These are phyloP conservation scores for Steatocranus sp. DNA, from an alignment of 2,797 vertebrate genomes.

Conservation along the genomic window DNA sequence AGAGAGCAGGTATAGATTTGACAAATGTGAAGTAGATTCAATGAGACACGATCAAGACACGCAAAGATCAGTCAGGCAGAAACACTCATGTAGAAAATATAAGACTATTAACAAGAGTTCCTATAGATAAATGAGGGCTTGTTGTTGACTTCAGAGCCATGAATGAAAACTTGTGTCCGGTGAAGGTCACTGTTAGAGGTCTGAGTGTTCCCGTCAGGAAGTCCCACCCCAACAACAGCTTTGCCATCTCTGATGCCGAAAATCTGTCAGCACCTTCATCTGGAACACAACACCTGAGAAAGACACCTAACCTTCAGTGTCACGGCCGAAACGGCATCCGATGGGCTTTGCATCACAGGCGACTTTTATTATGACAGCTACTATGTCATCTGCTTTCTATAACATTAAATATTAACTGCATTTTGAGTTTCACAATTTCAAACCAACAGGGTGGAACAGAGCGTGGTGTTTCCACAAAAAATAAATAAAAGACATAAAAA, in stretches of 20 bases:
- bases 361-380: background rate
- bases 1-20: background rate
- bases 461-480: background rate
- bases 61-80: background rate
- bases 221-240: background rate
- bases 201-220: background rate
- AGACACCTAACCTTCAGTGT: background rate
- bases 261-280: background rate
- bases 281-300: background rate
- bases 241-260: background rate
- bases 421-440: background rate
- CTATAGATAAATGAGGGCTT: background rate
- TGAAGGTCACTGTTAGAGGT: background rate
- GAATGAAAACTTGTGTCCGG: background rate
- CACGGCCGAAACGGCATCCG: fast-evolving
- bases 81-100: background rate
- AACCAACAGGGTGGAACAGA: background rate
- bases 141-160: background rate
- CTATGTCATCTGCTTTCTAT: background rate
- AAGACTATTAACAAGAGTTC: background rate
- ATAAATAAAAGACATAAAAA: background rate
- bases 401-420: background rate
- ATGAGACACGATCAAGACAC: background rate
- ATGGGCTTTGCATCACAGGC: background rate
- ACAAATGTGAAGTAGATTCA: background rate